Conservation (phyloP, 2,888 invertebrate genomes). For the Melinaea marsaeus region DNA sequence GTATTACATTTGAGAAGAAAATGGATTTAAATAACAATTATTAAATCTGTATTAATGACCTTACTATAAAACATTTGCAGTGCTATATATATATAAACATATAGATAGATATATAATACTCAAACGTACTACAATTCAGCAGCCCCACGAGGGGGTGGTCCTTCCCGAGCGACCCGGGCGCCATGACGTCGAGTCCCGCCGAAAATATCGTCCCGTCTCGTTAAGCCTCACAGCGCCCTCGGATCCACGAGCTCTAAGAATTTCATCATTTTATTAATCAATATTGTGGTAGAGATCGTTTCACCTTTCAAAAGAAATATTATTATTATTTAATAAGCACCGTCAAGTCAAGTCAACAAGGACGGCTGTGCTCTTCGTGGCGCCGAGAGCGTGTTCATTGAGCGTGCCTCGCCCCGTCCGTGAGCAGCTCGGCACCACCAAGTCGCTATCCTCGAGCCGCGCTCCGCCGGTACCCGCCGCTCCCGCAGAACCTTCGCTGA, state of each 20-base stretch:
- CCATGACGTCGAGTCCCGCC: slow-evolving; percentile 93
- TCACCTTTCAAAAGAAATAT: no score
- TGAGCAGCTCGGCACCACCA: slow-evolving; percentile 84
- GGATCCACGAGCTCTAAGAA: slow-evolving; percentile 82
- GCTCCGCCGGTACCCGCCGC: slow-evolving; percentile 81
- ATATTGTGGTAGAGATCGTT: no score
- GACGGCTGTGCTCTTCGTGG: slow-evolving; percentile 87
- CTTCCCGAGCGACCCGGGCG: slow-evolving; percentile 90
- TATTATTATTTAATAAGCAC: no score
- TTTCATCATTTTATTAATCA: not conserved
- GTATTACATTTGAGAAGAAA: no score
- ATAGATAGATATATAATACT: not conserved
- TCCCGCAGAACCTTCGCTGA: slow-evolving; percentile 76
- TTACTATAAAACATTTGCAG: no score
- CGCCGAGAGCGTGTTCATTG: slow-evolving; percentile 80
- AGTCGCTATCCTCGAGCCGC: slow-evolving; percentile 84
- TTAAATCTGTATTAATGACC: no score
- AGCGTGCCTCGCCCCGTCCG: slow-evolving; percentile 82
- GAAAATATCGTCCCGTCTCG: slow-evolving; percentile 85
- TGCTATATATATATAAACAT: no score
- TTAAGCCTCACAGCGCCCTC: slow-evolving; percentile 86
- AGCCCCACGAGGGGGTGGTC: slow-evolving; percentile 85
- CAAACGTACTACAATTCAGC: slow-evolving; percentile 87
- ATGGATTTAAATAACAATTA: no score
- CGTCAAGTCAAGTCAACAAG: slow-evolving; percentile 65